Conservation (phyloP, 2,113 vertebrate genomes). For the Suricata suricatta region DNA sequence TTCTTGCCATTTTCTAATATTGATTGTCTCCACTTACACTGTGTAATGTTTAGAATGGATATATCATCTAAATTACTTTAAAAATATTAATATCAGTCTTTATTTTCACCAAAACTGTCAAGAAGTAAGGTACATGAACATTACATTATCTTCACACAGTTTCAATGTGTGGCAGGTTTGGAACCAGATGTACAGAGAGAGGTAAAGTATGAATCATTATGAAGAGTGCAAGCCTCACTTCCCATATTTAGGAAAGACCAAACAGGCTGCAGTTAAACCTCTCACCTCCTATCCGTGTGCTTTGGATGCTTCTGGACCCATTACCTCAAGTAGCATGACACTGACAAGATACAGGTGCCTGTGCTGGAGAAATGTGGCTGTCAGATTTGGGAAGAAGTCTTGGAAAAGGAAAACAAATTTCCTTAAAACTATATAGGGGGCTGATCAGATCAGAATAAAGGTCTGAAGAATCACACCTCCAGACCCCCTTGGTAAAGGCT, state of each 20-base stretch:
- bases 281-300: background rate
- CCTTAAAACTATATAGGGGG: background rate
- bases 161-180: background rate
- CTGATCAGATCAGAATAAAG: background rate
- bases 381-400: background rate
- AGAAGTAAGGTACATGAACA: background rate
- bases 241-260: background rate
- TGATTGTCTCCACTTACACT: background rate
- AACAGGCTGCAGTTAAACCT: background rate
- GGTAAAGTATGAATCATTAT: background rate
- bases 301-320: background rate
- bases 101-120: constrained; percentile 43
- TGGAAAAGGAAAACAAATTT: background rate
- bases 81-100: background rate
- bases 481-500: background rate
- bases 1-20: constrained; percentile 50
- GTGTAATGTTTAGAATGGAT: background rate
- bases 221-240: background rate
- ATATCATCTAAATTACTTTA: background rate
- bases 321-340: background rate
- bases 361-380: background rate
- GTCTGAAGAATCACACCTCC: background rate
- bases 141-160: background rate
- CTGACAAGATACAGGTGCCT: background rate
- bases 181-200: background rate